Conservation (phyloP, 2,113 vertebrate species). For the Cheirogaleus medius region DNA sequence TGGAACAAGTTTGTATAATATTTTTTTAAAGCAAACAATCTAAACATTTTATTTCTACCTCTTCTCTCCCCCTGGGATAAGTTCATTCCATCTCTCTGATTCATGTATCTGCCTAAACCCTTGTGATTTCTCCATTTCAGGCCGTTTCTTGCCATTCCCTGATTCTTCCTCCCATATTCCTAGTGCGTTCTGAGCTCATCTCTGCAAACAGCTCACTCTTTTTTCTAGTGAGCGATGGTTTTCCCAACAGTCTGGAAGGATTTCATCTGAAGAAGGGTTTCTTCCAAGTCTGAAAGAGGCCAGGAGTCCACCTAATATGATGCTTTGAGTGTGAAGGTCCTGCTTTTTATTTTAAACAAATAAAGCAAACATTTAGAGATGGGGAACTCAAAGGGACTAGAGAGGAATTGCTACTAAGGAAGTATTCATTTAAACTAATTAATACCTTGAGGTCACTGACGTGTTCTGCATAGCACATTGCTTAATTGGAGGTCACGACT, state of each 20-base stretch:
- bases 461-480: background rate
- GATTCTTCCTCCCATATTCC: background rate
- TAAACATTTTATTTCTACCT: background rate
- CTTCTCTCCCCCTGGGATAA: background rate
- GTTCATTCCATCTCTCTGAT: background rate
- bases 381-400: background rate
- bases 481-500: accelerated
- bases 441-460: background rate
- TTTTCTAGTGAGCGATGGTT: background rate
- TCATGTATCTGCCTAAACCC: no score
- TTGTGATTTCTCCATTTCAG: background rate
- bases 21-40: background rate
- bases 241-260: background rate
- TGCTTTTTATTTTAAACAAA: background rate
- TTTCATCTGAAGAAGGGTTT: background rate
- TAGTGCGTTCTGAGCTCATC: background rate
- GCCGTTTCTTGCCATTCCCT: no score
- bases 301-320: background rate
- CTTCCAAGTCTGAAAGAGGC: background rate
- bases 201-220: background rate
- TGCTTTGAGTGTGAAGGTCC: background rate
- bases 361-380: background rate
- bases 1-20: background rate
- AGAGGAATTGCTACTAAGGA: background rate
- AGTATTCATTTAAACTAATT: background rate